Base-by-base conservation (phyloP, 2,888 invertebrate species). In the Habroteleia sp. region DNA sequence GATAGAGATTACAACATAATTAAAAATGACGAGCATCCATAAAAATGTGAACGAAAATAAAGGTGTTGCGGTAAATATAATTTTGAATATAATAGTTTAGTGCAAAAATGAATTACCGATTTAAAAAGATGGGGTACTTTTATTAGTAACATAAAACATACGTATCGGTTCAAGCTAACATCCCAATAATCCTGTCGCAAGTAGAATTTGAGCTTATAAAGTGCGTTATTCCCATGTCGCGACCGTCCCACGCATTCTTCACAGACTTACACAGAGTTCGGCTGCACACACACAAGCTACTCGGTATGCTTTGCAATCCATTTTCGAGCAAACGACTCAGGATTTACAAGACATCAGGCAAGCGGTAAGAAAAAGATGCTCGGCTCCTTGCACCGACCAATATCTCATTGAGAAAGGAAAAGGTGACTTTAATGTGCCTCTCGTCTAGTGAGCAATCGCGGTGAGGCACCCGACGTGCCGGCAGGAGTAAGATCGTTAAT, bases 341-440 rank as follows among this genome's bases (percentile, higher is more conserved):
- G 75, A 77, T 77, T 77, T 77, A 77, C 77, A 77, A 77, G 75
- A 69, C 74, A 75, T 63, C 62, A 60, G 50, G 56, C 63, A 50
- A 58, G 63, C 68, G 77, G 72, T 39, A 63, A 74, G 81, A 77
- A 78, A 80, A 79, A 80, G 80, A 48, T 71, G 80, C 77, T 76
- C 73, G 69, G 42, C 41, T 72, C 72, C 81, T 80, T 80, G 80
- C 80, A 80, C 77, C 80, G 79, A 81, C 85, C 87, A 84, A 87
- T 88, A 88, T 88, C 88, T 88, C 87, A 87, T 86, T 87, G 87
- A 84, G 84, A 80, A 83, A 84, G 85, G 84, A 85, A 84, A 84
- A 86, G 86, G 86, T 87, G 88, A 88, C 88, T 88, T 88, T 88
- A 88, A 87, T 86, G 87, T 84, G 83, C 84, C 83, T 83, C 83